Percentiles rank a stretch among this genome's conserved stretches.
Conservation (phyloP, 2,797 vertebrate species). For the Siniperca obscura region DNA sequence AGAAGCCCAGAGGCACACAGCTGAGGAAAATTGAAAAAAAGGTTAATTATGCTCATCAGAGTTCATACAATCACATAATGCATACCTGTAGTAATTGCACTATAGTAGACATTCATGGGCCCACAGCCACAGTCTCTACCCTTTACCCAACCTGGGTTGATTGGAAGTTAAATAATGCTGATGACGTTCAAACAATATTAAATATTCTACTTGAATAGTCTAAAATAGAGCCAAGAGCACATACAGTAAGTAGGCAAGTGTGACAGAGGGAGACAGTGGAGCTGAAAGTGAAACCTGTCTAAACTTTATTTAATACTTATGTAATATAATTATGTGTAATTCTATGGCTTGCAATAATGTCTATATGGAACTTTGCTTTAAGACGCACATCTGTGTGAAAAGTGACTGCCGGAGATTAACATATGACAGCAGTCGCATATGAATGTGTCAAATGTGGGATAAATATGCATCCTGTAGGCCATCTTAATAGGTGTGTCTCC, state of each 20-base stretch:
- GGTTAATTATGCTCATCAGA: conserved; percentile 73
- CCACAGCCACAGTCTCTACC: conserved; percentile 13
- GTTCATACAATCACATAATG: conserved; percentile 64
- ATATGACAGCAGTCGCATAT: background rate
- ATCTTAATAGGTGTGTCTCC: background rate
- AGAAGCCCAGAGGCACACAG: conserved; percentile 58
- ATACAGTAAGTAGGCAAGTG: background rate
- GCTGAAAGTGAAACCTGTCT: background rate
- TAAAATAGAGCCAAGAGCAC: background rate
- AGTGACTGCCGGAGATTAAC: conserved; percentile 13
- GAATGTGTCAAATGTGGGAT: conserved; percentile 10
- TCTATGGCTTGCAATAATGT: conserved; percentile 11
- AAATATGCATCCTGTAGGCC: background rate
- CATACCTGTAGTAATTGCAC: conserved; percentile 58
- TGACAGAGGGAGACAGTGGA: background rate
- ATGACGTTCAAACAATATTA: conserved; percentile 14
- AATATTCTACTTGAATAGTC: background rate
- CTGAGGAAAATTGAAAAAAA: conserved; percentile 58
- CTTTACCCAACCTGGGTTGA: background rate
- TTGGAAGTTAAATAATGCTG: conserved; percentile 28
- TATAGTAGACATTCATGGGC: conserved; percentile 33
- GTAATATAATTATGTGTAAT: conserved; percentile 23
- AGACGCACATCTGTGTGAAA: background rate
- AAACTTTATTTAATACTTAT: background rate
- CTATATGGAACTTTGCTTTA: background rate